Percentiles rank a stretch among this genome's conserved stretches.
phyloP scores from a whole-genome alignment of 2,113 vertebrate genomes.

The Menidia beryllina region DNA sequence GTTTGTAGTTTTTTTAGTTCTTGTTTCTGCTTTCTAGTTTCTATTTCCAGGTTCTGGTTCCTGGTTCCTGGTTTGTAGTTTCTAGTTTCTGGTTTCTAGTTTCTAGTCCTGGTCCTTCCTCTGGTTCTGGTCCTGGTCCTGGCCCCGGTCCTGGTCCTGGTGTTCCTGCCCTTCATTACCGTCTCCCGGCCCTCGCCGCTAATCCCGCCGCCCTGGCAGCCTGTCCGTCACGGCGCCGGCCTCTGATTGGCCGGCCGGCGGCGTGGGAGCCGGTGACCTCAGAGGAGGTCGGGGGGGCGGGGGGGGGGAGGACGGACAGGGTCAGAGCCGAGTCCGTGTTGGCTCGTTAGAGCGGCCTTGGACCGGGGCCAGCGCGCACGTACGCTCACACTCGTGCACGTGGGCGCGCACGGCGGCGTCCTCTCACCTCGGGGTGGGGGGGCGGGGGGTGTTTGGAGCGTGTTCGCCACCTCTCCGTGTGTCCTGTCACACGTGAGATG shows the following conservation, averaged over 20 bases:
- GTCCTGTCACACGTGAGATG: conserved; percentile 56
- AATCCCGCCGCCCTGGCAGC: conserved; percentile 67
- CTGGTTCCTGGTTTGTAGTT: too few species aligned
- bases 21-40: too few species aligned
- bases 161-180: fast-evolving
- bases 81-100: too few species aligned
- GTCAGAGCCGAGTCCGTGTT: conserved; percentile 71
- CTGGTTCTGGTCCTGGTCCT: too few species aligned
- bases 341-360: conserved; percentile 79
- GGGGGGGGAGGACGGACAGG: not conserved
- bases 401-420: conserved; percentile 19
- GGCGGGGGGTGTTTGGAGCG: conserved; percentile 43
- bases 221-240: conserved; percentile 42
- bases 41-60: too few species aligned
- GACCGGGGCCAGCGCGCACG: conserved; percentile 48
- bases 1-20: too few species aligned
- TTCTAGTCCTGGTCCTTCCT: too few species aligned
- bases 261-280: conserved; percentile 60
- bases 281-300: conserved; percentile 58
- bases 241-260: conserved; percentile 47
- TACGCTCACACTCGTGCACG: conserved; percentile 11
- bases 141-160: too few species aligned
- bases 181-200: conserved; percentile 85
- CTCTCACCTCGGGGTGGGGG: conserved; percentile 38
- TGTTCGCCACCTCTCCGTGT: conserved; percentile 51